Base-by-base conservation (phyloP, 2,797 vertebrate genomes). In the Poecilia wingei region DNA sequence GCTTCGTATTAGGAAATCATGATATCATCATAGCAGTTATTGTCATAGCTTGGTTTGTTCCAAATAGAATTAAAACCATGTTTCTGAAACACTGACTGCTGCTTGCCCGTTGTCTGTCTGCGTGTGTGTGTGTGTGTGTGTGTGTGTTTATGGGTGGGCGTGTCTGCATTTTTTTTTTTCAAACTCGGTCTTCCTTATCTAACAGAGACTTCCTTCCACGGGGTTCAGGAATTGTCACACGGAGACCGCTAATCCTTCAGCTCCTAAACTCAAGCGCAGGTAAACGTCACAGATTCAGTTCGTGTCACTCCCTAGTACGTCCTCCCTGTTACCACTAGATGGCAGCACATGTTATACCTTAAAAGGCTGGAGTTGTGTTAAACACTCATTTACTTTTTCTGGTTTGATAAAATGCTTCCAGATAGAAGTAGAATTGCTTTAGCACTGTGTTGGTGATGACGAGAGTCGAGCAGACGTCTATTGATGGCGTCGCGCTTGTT, bases 141-240 rank as follows among this genome's bases (percentile, higher is more conserved):
- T 39, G 3, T 39, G 36, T 39, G 33, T 39, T 39, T 39, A 39
- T 39, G 36, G 36, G n/a, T 14, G 55, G n/a, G 12, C 31, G 16
- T 64, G 59, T 64, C 28, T 61, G 31, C 28, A 61, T n/a, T 36
- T 77, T 5, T 74, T 53, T 3, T 36, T 64, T 22, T 66, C 28
- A 6, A 74, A 46, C 79, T 78, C 22, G 57, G 8, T 85, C 3
- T 78, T 77, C 85, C 41, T 64, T 82, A 22, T 82, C 68, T 71
- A 41, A 74, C 89, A 96, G 95, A 91, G 95, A 96, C 88, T 96
- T 96, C 87, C 94, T 96, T 84, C 95, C 95, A 3, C 91, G 95
- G 28, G 95, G 95, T 46, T 91, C 94, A 84, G 96, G 95, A 85
- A 93, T 96, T 61, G 95, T 96, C 80, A 96, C 96, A 46, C 92